Conservation (phyloP, 2,888 invertebrate species). For the Stegana nigrithorax region DNA sequence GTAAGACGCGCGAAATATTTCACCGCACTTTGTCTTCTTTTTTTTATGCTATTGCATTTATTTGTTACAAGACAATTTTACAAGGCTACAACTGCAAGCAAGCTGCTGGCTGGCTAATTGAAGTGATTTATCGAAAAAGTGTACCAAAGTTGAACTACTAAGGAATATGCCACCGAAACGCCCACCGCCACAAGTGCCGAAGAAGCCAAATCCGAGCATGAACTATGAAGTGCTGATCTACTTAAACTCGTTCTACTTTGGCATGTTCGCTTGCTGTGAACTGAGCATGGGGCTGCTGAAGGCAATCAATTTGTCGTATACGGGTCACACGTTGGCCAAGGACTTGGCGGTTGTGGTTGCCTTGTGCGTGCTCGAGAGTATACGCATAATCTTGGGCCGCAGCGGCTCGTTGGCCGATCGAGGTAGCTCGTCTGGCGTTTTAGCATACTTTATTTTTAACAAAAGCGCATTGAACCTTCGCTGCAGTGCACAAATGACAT, state of each 20-base stretch:
- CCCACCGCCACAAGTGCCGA: slow-evolving; percentile 54
- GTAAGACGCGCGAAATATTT: slow-evolving; percentile 34
- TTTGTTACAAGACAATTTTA: neutral
- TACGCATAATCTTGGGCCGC: slow-evolving; percentile 85
- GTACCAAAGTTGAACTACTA: neutral
- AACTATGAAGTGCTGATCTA: slow-evolving; percentile 86
- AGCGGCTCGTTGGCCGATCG: slow-evolving; percentile 73
- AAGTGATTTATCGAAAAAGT: neutral
- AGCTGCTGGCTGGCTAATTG: neutral
- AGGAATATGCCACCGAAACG: slow-evolving; percentile 57
- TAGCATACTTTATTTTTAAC: too few species aligned
- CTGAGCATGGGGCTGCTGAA: slow-evolving; percentile 84
- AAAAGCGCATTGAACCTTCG: too few species aligned
- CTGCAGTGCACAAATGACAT: too few species aligned
- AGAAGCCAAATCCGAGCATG: slow-evolving; percentile 80
- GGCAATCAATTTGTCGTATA: slow-evolving; percentile 83
- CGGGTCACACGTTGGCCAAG: slow-evolving; percentile 78
- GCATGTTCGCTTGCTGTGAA: slow-evolving; percentile 86
- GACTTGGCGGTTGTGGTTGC: slow-evolving; percentile 84
- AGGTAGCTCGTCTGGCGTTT: too few species aligned
- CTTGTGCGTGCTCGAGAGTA: slow-evolving; percentile 82
- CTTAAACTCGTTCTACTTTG: slow-evolving; percentile 87
- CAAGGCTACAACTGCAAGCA: neutral
- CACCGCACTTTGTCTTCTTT: too few species aligned
- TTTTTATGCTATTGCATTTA: too few species aligned